Conservation (phyloP, 2,888 invertebrate species). For the Agrochola litura region DNA sequence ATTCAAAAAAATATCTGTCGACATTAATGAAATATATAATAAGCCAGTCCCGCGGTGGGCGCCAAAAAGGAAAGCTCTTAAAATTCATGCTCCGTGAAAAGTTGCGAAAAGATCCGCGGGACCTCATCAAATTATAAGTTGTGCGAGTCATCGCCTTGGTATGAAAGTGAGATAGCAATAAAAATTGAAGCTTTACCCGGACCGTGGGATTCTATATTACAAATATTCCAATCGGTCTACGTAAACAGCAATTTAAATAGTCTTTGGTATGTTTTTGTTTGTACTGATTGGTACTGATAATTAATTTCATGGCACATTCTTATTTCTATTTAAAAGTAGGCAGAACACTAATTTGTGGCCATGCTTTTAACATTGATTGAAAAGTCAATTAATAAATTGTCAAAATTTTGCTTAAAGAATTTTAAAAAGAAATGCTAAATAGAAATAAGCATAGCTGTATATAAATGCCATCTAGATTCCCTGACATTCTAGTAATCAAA, state of each 20-base stretch:
- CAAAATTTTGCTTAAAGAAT: not conserved
- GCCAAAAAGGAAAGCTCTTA: constrained; percentile 80
- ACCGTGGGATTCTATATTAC: not conserved
- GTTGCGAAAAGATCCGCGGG: constrained; percentile 77
- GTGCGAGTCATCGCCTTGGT: constrained; percentile 72
- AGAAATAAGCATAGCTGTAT: constrained; percentile 35
- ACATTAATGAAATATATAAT: constrained; percentile 52
- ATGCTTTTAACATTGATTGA: constrained; percentile 7
- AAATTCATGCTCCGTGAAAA: constrained; percentile 84
- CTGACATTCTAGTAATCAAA: constrained; percentile 74
- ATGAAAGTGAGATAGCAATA: constrained; percentile 47
- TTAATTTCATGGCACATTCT: constrained; percentile 1
- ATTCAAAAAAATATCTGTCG: constrained; percentile 30
- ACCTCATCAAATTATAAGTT: constrained; percentile 85
- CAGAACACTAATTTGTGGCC: not conserved
- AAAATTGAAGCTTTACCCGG: not conserved
- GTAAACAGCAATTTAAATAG: not conserved
- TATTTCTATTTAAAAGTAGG: not conserved
- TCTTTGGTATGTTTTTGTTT: not conserved
- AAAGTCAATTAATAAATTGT: constrained; percentile 14
- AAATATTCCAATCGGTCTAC: not conserved
- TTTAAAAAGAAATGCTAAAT: constrained; percentile 21
- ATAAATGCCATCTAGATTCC: constrained; percentile 45
- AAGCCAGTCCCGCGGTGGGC: constrained; percentile 76
- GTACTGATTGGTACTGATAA: not conserved